Evolutionary conservation across 2,888 invertebrate genomes (phyloP), one percentile per base, ranked within the genome.

Genomic region (Tyria jacobaeae): DNA sequence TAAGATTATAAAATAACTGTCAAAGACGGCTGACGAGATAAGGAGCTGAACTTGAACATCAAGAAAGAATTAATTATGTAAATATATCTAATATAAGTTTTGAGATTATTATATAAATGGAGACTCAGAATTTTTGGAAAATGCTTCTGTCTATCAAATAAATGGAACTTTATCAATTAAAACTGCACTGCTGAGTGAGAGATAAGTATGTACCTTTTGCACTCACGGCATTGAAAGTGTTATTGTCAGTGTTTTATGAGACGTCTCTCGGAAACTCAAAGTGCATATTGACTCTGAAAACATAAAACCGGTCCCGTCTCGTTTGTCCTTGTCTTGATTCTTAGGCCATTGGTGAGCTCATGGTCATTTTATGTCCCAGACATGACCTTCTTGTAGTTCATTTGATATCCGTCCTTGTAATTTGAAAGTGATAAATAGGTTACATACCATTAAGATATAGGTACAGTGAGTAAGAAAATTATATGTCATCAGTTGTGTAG

Each of bases 391-490:
- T 64, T 68, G 53, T 57, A 21, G 47, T 60, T 61, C n/a, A 37
- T 54, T 64, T 56, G 58, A 66, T 64, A 64, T 79, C 74, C 74
- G 77, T 75, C 75, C 75, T 60, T 61, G 61, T 59, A 64, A 68
- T 72, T 63, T 66, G 55, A 66, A 70, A 68, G 66, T 69, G 57
- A 69, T 60, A 55, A 56, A 54, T 68, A 62, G 55, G 51, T 66
- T 62, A 60, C 34, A 34, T 50, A 37, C 31, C n/a, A 21, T 34
- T 21, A 12, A 21, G 21, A 1, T 21, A 21, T 44, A 44, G 12
- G 44, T 21, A 44, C 21, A 44, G 44, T 4, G 12, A 17, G 12
- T 21, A 10, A 21, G 10, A 34, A 34, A 34, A 34, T n/a, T 12
- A 10, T 34, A 6, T 6, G 14, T 21, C 14, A 1, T 35, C 14